These are phyloP conservation scores for Ectropis grisescens DNA, from an alignment of 1,140 invertebrate species.

Conservation along the genomic window DNA sequence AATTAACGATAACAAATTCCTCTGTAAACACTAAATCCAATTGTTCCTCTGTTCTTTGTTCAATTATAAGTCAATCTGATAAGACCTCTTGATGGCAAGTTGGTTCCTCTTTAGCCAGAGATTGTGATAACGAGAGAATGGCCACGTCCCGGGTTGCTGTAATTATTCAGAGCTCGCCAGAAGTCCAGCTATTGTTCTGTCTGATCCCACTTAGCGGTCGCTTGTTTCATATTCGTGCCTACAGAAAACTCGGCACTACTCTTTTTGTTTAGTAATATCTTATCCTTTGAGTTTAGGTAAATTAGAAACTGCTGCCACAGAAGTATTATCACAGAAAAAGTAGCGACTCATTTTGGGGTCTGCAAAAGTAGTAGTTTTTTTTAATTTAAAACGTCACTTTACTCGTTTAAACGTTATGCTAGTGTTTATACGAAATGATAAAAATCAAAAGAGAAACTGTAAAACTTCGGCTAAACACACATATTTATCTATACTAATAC, in stretches of 20 bases:
- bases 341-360: neutral
- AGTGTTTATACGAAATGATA: too few relatives aligned
- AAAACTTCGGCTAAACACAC: too few relatives aligned
- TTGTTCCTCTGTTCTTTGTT: too few relatives aligned
- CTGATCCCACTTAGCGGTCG: constrained; percentile 12
- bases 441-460: too few relatives aligned
- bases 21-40: too few relatives aligned
- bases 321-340: neutral
- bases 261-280: constrained; percentile 15
- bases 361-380: neutral
- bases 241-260: constrained; percentile 11
- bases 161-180: constrained; percentile 23
- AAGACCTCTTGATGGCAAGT: too few relatives aligned
- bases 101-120: too few relatives aligned
- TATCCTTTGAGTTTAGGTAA: neutral
- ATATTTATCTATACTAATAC: too few relatives aligned
- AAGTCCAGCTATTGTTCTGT: constrained; percentile 20
- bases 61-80: too few relatives aligned
- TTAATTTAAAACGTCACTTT: neutral
- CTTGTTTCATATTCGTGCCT: constrained; percentile 14
- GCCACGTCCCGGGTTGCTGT: constrained; percentile 6
- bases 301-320: neutral
- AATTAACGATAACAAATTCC: too few relatives aligned
- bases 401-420: too few relatives aligned
- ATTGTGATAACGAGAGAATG: constrained; percentile 8